Evolutionary conservation across 2,888 invertebrate species (phyloP), one percentile per base, ranked within the genome.

Genomic region (Cataglyphis cursor): DNA sequence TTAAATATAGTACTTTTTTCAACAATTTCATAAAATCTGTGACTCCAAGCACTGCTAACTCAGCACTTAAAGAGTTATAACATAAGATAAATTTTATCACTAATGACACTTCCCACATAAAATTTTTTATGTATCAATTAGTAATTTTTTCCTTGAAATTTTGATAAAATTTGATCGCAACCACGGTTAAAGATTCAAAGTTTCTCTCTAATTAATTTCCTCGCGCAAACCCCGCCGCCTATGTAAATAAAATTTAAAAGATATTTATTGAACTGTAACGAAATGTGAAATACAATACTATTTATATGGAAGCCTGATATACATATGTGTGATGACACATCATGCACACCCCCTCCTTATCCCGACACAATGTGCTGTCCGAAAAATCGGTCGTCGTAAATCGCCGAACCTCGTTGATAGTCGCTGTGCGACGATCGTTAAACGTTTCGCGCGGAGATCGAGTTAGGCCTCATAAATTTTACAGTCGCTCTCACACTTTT

Each of bases 191-290:
- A 78, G 73, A 83, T 87, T 81, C 41, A 31, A 62, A 64, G 80
- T 78, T 81, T 73, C 75, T 83, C 80, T 76, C 59, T 85, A 83
- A 85, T 86, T 73, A 76, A 87, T 70, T 84, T 15, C 65, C 41
- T 82, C 83, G 83, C 78, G 54, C 85, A 72, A 66, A 68, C 82
- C 38, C 82, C 84, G 83, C 84, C 89, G 91, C 90, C 59, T 93
- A 93, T 93, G 93, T 93, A 94, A 87, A 93, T 93, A 93, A 87
- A 89, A 89, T 83, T 90, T 84, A 64, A 89, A 93, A 92, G 91
- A 93, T 95, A 94, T 94, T 95, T 95, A 95, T 94, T 94, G 93
- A 94, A 93, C 91, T 94, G 94, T 94, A 94, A 80, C 92, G 91
- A 92, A 92, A 92, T 93, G 92, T 92, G 89, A 93, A 94, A 93